Evolutionary conservation across 2,888 invertebrate species (phyloP).

Genomic region (Drosophila subsilvestris): DNA sequence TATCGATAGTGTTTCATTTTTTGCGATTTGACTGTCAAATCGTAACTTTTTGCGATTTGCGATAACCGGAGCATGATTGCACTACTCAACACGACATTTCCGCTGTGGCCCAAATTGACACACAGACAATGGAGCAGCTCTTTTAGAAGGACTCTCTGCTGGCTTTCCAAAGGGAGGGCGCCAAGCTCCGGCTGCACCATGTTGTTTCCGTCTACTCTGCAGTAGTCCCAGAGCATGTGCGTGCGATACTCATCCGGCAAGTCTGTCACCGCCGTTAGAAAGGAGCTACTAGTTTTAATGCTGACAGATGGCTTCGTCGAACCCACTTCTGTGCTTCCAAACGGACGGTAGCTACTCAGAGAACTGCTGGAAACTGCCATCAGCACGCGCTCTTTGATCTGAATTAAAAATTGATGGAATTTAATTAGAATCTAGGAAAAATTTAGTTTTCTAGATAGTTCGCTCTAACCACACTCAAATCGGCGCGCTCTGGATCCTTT

Average conservation of each 20-base stretch:
- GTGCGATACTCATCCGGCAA: conserved; percentile 63
- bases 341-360: conserved; percentile 37
- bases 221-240: conserved; percentile 79
- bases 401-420: not conserved
- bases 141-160: conserved; percentile 92
- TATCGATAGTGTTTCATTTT: too few species aligned
- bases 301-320: conserved; percentile 1
- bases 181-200: conserved; percentile 66
- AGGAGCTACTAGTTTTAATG: too few species aligned
- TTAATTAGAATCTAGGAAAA: not conserved
- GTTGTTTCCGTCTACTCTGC: conserved; percentile 68
- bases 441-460: too few species aligned
- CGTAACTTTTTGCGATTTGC: too few species aligned
- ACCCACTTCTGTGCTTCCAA: not conserved
- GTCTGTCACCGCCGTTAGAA: conserved; percentile 5
- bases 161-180: conserved; percentile 88
- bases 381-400: conserved; percentile 83
- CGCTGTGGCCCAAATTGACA: too few species aligned
- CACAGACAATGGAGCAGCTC: conserved; percentile 92
- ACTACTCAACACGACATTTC: too few species aligned
- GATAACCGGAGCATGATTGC: too few species aligned
- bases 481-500: conserved; percentile 54
- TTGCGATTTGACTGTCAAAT: too few species aligned
- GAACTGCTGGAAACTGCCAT: conserved; percentile 77
- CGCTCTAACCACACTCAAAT: conserved; percentile 72